Evolutionary conservation across 2,888 invertebrate genomes (phyloP), one percentile per base, ranked within the genome.

Genomic region (Spilosoma lubricipeda): DNA sequence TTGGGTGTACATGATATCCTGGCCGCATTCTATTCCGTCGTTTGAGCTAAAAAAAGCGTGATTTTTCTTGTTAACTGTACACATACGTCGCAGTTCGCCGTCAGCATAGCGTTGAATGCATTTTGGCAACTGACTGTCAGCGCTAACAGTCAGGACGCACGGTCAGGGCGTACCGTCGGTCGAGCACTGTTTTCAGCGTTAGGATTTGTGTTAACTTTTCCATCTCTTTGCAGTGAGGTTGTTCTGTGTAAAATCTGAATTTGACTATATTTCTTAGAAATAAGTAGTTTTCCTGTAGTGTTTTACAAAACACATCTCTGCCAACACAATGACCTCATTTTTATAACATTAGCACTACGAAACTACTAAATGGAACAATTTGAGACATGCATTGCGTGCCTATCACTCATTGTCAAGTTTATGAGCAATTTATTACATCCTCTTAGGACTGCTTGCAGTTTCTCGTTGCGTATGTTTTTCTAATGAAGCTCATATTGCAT

Each of bases 341-440:
- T 56, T 23, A n/a, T 18, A 52, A 23, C 52, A 13, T 30, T 15
- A 7, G 15, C 13, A 15, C 63, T 15, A 15, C 5, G 5, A 63
- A 63, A 30, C 18, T 7, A 59, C 63, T 63, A 63, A 63, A 30
- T 63, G 30, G 30, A 30, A 63, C 30, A 63, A 30, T 63, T 59
- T 59, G 15, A 63, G 13, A 15, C 30, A 15, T 30, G 7, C 67
- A 20, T 67, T 67, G 45, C 67, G 67, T 67, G 67, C n/a, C 45
- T 45, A 48, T 45, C 30, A 48, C 30, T 48, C 42, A 67, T 30
- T 67, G 20, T 27, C 5, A 67, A 67, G 45, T 67, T 30, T 48
- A 67, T 42, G 45, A 48, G 27, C 45, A 67, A 67, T 67, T 30
- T 45, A 30, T 67, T 67, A 67, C 23, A 67, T 48, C 30, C 67